Conservation (phyloP, 2,113 vertebrate species). For the Anarhynchus alexandrinus region DNA sequence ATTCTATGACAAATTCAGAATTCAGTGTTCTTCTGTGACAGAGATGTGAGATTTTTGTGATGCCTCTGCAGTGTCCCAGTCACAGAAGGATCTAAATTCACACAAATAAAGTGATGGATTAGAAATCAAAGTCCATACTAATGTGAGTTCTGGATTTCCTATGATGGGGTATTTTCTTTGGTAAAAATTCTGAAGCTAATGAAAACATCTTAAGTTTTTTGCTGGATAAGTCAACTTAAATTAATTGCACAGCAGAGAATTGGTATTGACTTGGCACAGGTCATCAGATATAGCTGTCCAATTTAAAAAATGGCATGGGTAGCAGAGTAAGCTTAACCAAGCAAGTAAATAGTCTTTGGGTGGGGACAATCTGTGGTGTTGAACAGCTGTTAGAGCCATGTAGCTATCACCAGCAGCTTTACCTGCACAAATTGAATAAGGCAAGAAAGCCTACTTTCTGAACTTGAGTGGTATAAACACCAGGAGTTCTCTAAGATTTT, state of each 20-base stretch:
- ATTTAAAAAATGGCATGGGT: background rate
- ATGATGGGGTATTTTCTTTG: background rate
- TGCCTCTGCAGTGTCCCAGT: background rate
- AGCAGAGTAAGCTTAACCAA: background rate
- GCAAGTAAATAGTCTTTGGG: background rate
- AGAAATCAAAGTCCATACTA: background rate
- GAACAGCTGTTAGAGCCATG: background rate
- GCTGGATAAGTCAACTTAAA: background rate
- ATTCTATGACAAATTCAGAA: background rate
- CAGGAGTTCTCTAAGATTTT: background rate
- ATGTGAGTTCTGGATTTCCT: background rate
- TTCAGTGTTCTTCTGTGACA: background rate
- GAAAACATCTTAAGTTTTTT: background rate
- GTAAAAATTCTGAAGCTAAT: background rate
- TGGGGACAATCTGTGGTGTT: background rate
- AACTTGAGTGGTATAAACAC: background rate
- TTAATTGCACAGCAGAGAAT: background rate
- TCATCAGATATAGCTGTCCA: background rate
- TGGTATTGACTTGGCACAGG: background rate
- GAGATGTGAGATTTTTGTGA: background rate
- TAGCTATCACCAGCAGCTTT: background rate
- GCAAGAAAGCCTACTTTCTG: background rate
- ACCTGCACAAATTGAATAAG: background rate
- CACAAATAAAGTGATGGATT: background rate
- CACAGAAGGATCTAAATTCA: background rate